Conservation (phyloP, 2,888 invertebrate genomes). For the Torymus texanus region DNA sequence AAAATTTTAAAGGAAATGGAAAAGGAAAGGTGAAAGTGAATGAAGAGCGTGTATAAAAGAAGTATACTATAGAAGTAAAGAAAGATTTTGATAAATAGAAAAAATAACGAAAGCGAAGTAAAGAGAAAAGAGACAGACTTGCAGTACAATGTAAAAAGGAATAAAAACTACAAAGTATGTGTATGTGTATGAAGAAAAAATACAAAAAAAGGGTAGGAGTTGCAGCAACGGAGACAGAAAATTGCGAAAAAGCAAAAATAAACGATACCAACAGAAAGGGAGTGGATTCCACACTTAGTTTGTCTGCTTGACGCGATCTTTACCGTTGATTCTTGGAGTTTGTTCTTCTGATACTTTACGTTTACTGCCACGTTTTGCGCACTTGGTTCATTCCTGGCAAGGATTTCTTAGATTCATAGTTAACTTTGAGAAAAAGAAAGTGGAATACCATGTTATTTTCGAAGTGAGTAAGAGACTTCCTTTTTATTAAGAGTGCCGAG, state of each 20-base stretch:
- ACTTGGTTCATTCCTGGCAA: conserved; percentile 41
- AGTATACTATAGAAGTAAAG: not conserved
- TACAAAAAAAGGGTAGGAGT: not conserved
- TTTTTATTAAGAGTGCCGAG: conserved; percentile 11
- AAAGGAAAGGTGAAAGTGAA: not conserved
- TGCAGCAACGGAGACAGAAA: not conserved
- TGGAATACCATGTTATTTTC: conserved; percentile 33
- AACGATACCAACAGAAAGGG: conserved; percentile 16
- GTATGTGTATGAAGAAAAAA: conserved; percentile 8
- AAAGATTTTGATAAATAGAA: conserved; percentile 5
- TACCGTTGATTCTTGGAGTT: conserved; percentile 41
- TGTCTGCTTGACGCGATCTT: conserved; percentile 38
- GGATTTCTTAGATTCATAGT: conserved; percentile 41
- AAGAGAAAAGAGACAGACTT: not conserved
- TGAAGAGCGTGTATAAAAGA: not conserved
- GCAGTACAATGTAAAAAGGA: not conserved
- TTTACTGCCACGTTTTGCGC: conserved; percentile 50
- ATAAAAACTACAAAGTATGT: conserved; percentile 4
- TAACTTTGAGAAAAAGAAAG: conserved; percentile 26
- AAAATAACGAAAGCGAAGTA: not conserved
- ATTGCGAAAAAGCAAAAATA: conserved; percentile 36
- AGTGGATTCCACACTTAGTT: conserved; percentile 43
- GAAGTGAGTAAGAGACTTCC: not conserved
- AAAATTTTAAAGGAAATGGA: no score
- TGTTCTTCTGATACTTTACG: conserved; percentile 51